Evolutionary conservation across 2,888 invertebrate species (phyloP).

Genomic region (Marasmarcha lunaedactyla): DNA sequence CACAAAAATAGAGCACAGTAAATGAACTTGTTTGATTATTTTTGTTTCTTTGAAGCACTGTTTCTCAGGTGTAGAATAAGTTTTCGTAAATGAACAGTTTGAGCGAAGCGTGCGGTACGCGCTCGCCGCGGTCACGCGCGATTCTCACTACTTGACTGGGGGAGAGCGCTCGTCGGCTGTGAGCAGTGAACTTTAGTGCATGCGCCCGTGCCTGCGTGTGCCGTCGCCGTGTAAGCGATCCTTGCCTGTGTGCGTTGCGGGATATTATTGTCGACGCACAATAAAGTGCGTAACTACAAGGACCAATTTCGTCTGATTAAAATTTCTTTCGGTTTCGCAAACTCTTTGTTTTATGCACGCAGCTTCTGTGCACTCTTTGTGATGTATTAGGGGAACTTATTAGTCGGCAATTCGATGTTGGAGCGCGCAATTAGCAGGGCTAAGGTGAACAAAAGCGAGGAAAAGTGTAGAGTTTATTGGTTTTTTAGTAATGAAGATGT

Average conservation of each 20-base stretch:
- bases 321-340: slow-evolving; percentile 39
- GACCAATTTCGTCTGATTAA: slow-evolving; percentile 43
- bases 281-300: slow-evolving; percentile 37
- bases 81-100: slow-evolving; percentile 46
- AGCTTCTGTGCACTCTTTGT: slow-evolving; percentile 40
- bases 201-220: slow-evolving; percentile 27
- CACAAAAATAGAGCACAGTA: slow-evolving; percentile 25
- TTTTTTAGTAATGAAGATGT: too few species aligned
- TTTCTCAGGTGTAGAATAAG: slow-evolving; percentile 29
- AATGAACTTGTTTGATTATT: slow-evolving; percentile 21
- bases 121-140: slow-evolving; percentile 53
- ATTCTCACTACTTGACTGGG: slow-evolving; percentile 36
- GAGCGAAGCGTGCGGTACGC: slow-evolving; percentile 35
- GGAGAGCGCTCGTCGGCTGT: slow-evolving; percentile 30
- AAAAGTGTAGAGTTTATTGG: not conserved
- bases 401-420: slow-evolving; percentile 30
- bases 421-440: slow-evolving; percentile 32
- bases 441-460: slow-evolving; percentile 14
- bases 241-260: slow-evolving; percentile 40
- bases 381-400: slow-evolving; percentile 36
- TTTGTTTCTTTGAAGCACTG: slow-evolving; percentile 28
- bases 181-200: slow-evolving; percentile 35
- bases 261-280: slow-evolving; percentile 53
- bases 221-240: slow-evolving; percentile 15
- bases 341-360: slow-evolving; percentile 32